Evolutionary conservation across 2,888 invertebrate genomes (phyloP), one percentile per base, ranked within the genome.

Genomic region (Candidula unifasciata): DNA sequence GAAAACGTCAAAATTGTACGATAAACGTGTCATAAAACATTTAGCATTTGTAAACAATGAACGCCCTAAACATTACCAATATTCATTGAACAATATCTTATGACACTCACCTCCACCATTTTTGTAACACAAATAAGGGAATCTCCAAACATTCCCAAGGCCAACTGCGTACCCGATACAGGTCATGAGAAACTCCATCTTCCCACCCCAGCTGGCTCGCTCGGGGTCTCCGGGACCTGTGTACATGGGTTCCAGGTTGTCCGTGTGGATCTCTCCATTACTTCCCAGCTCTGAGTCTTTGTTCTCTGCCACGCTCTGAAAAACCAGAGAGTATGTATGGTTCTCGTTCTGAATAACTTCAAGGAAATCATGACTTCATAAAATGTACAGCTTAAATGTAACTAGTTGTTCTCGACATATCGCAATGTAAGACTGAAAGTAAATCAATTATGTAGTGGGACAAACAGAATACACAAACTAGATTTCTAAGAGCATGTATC

Each of bases 121-220:
- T 27, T 80, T 80, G n/a, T 80, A 80, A 27, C 80, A 80, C 69
- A 80, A n/a, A n/a, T 80, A 80, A 24, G 80, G 80, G 52, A 80
- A 80, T 18, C 80, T 69, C 80, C 80, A 80, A 0, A 80, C 80
- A 35, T 80, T 80, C 30, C 80, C 80, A 2, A 82, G 76, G 21
- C 82, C 66, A 64, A 82, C 76, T 37, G 82, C 74, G n/a, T 82
- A 76, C n/a, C 76, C 76, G 6, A 82, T 73, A 44, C 82, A 82
- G 30, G 80, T 80, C 80, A 85, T 80, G 24, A 85, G 80, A 60
- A 85, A 85, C 69, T 85, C 85, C 79, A 85, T 79, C 64, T 83
- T 85, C 13, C 85, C 83, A 13, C 85, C 85, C 85, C 85, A 85
- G 77, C 52, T 85, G 60, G 76, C 85, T 37, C 85, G 57, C 68